phyloP scores from a whole-genome alignment of 1,140 invertebrate species.

The Zaprionus gabonicus region DNA sequence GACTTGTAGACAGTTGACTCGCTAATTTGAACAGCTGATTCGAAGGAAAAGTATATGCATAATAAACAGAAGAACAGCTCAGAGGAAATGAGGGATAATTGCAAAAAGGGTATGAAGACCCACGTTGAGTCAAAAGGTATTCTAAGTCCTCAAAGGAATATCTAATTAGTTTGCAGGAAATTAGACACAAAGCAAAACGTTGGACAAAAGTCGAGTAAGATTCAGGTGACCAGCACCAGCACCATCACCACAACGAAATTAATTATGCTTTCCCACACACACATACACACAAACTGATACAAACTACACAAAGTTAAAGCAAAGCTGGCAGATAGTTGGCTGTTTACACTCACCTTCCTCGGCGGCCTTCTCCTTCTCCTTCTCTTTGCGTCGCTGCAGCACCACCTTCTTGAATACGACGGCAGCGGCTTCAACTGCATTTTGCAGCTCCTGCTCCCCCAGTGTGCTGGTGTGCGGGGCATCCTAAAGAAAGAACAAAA shows the following conservation, averaged over 20 bases:
- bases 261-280: conserved; percentile 30
- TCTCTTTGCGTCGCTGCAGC: conserved; percentile 80
- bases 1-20: too few species aligned
- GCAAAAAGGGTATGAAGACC: conserved; percentile 32
- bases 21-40: too few species aligned
- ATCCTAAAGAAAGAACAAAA: conserved; percentile 3
- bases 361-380: conserved; percentile 72
- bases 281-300: conserved; percentile 9
- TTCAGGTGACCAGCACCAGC: conserved; percentile 41
- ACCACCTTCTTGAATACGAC: conserved; percentile 85
- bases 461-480: conserved; percentile 84
- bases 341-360: conserved; percentile 80
- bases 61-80: neutral
- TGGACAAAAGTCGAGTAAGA: conserved; percentile 60
- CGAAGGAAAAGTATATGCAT: neutral
- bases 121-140: conserved; percentile 18
- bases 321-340: neutral
- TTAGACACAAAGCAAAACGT: conserved; percentile 64
- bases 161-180: conserved; percentile 73
- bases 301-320: conserved; percentile 10
- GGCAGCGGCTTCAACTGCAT: conserved; percentile 85
- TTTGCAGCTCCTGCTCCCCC: conserved; percentile 87
- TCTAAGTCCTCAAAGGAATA: conserved; percentile 7
- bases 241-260: conserved; percentile 4
- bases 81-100: conserved; percentile 3